Percentiles rank a stretch among this genome's conserved stretches.
phyloP scores from a whole-genome alignment of 1,140 invertebrate species.

The Brachystomella parvula region DNA sequence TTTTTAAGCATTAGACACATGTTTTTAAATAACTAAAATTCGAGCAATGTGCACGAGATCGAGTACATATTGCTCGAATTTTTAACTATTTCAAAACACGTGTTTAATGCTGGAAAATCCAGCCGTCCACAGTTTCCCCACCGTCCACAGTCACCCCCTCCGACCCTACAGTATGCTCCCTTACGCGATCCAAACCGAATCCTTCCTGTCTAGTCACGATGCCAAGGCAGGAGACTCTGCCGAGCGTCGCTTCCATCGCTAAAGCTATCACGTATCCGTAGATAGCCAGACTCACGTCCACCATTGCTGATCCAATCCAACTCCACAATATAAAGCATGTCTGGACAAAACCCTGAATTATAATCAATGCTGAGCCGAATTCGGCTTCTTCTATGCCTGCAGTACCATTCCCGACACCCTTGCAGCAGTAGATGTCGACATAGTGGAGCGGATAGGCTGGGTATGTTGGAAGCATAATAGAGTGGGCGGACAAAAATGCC shows the following conservation, averaged over 20 bases:
- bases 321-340: conserved; percentile 14
- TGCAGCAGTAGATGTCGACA: background rate
- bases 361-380: background rate
- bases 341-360: conserved; percentile 9
- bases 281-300: conserved; percentile 13
- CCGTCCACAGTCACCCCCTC: background rate
- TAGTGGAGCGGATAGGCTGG: conserved; percentile 5
- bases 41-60: too few species aligned
- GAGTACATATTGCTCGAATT: too few species aligned
- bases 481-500: background rate
- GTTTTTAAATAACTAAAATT: too few species aligned
- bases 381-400: background rate
- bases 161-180: background rate
- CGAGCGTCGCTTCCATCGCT: background rate
- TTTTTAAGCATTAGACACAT: too few species aligned
- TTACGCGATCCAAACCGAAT: background rate
- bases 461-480: background rate
- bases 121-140: background rate
- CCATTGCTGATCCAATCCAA: conserved; percentile 14
- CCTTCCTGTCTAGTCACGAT: background rate
- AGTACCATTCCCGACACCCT: background rate
- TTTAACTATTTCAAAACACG: background rate
- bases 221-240: background rate
- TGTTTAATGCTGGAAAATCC: background rate
- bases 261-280: conserved; percentile 12